phyloP scores from a whole-genome alignment of 2,113 vertebrate genomes.

The Cottus gobio region DNA sequence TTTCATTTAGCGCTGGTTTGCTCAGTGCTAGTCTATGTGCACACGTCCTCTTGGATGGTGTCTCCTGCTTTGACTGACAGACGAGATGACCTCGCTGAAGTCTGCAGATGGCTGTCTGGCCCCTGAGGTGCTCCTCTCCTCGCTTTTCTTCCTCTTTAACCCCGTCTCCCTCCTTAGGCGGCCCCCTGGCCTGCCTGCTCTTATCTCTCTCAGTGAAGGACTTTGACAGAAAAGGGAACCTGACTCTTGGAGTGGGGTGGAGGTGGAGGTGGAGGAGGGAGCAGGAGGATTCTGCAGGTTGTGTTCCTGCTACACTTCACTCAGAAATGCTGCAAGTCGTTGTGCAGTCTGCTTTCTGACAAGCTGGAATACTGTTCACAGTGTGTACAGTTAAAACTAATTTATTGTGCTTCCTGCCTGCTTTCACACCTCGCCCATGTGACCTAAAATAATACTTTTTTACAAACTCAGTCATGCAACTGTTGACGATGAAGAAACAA shows the following conservation, averaged over 20 bases:
- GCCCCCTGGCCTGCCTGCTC: constrained; percentile 63
- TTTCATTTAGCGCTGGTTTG: constrained; percentile 25
- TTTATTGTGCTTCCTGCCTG: constrained; percentile 10
- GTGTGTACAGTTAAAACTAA: constrained; percentile 16
- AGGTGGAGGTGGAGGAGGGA: constrained; percentile 61
- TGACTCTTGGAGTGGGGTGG: constrained; percentile 68
- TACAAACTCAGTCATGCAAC: constrained; percentile 23
- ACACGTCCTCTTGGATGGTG: constrained; percentile 18
- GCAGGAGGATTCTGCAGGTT: constrained; percentile 42
- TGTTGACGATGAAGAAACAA: constrained; percentile 34
- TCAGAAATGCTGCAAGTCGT: constrained; percentile 35
- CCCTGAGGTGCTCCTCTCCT: constrained; percentile 67
- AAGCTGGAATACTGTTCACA: constrained; percentile 38
- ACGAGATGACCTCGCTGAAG: constrained; percentile 68
- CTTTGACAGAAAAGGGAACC: constrained; percentile 80
- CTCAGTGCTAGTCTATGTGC: constrained; percentile 14
- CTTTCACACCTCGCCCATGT: neutral
- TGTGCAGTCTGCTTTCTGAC: constrained; percentile 53
- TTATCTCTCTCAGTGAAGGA: constrained; percentile 75
- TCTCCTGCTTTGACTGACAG: constrained; percentile 70
- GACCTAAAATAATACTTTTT: constrained; percentile 27
- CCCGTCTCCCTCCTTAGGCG: constrained; percentile 39
- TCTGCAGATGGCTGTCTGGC: constrained; percentile 73
- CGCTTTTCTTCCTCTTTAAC: constrained; percentile 43
- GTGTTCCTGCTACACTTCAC: constrained; percentile 45